phyloP scores from a whole-genome alignment of 2,888 invertebrate species.

The Melipona beecheii region DNA sequence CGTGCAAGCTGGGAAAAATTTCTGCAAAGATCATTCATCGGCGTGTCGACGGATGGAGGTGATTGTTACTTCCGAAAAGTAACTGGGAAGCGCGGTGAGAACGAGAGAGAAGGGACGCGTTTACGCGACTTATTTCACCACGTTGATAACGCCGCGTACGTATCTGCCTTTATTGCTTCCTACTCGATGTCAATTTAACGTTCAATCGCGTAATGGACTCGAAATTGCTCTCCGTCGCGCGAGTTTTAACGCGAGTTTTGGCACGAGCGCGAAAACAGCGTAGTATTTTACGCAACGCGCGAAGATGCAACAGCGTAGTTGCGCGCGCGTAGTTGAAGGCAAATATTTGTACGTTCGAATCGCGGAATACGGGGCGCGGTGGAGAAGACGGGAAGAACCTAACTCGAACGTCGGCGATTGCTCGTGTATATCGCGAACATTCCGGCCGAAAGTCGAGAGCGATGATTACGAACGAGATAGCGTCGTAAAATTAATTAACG shows the following conservation, averaged over 20 bases:
- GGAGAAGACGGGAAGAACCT: not conserved
- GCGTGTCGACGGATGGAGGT: not conserved
- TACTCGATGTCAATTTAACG: constrained; percentile 38
- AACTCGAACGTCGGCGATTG: not conserved
- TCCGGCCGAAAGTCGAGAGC: not conserved
- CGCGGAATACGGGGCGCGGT: not conserved
- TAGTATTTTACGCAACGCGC: not conserved
- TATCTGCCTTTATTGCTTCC: constrained; percentile 24
- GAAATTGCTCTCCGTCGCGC: constrained; percentile 45
- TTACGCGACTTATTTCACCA: constrained; percentile 23
- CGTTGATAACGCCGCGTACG: constrained; percentile 19
- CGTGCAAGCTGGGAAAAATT: no score
- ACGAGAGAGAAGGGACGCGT: not conserved
- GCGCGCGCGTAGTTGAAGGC: not conserved
- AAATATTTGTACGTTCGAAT: constrained; percentile 14
- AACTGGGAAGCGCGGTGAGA: not conserved
- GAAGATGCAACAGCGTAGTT: not conserved
- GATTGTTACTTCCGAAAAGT: not conserved
- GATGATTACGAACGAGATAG: constrained; percentile 1
- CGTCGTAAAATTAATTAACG: not conserved
- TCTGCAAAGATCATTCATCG: not conserved
- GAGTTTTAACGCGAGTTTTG: constrained; percentile 12
- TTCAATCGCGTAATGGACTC: constrained; percentile 48
- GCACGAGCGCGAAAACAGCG: not conserved
- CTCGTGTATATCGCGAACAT: not conserved